Conservation (phyloP, 2,113 vertebrate genomes). For the Sula dactylatra region DNA sequence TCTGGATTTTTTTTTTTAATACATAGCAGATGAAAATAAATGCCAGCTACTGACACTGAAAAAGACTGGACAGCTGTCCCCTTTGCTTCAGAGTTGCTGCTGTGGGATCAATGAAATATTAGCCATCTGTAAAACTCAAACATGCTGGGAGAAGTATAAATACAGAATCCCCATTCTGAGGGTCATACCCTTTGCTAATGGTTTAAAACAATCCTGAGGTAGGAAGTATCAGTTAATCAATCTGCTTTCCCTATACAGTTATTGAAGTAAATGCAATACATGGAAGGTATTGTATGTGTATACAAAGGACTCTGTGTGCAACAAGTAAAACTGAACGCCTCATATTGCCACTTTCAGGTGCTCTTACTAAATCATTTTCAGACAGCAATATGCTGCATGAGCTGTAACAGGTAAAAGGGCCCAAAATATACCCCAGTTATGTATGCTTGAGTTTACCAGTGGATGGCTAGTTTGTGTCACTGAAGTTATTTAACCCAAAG, state of each 20-base stretch:
- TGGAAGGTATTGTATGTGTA: neutral
- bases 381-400: neutral
- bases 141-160: constrained; percentile 23
- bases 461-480: neutral
- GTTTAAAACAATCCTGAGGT: constrained; percentile 33
- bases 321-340: neutral
- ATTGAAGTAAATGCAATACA: constrained; percentile 12
- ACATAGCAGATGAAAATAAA: constrained; percentile 31
- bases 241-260: neutral
- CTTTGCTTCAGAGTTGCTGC: constrained; percentile 16
- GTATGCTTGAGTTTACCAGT: neutral
- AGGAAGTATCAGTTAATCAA: constrained; percentile 26
- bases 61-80: neutral
- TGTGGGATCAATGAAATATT: neutral
- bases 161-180: constrained; percentile 36
- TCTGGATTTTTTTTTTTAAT: neutral
- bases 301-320: neutral
- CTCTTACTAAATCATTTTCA: neutral
- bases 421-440: neutral
- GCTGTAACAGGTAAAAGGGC: neutral
- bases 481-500: neutral
- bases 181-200: constrained; percentile 13
- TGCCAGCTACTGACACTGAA: neutral
- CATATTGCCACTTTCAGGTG: neutral
- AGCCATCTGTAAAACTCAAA: constrained; percentile 45